Base-by-base conservation (phyloP, 1,140 invertebrate genomes). In the Zaprionus africanus region DNA sequence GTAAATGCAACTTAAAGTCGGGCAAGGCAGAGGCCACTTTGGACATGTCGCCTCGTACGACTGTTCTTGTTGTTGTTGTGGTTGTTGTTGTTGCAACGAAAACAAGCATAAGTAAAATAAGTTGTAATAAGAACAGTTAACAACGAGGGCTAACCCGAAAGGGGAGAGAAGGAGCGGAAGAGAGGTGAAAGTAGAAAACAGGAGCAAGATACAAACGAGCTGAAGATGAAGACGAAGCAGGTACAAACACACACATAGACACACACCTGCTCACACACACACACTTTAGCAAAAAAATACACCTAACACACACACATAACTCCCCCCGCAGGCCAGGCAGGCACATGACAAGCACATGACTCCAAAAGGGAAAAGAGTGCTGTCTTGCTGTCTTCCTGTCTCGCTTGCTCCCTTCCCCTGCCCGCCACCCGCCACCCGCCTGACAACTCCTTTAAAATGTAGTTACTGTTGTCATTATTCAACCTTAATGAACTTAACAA, bases 71-170 rank as follows among this genome's bases (percentile, higher is more conserved):
- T 34, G 34, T 19, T 57, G 26, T 51, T 70, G 57, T 70, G 74
- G 31, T 67, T 72, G 38, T 74, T 77, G 64, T 81, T 78, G 38
- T 53, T 53, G 69, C 60, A 60, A 28, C 64, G 76, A 64, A 77
- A 87, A 82, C 82, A 87, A 80, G 79, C 71, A 84, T 83, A 76
- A 83, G 81, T 83, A 83, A 82, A 88, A 87, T 83, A 87, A 83
- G 83, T 87, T 88, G 83, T 87, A 87, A 87, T 87, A 88, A 88
- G 84, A 88, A 81, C 85, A 88, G 83, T 88, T 88, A 87, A 87
- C 83, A 87, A 83, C 72, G 77, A 78, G 84, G 61, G 71, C 67
- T 71, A 64, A 70, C 65, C 66, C 24, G 57, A 69, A 34, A 58
- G 34, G 34, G 13, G 31, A 7, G n/a, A 9, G 75, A 58, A 58